Evolutionary conservation across 92 coral and sea anemone genomes (phyloP).

Genomic region (Epizoanthus ramosus): DNA sequence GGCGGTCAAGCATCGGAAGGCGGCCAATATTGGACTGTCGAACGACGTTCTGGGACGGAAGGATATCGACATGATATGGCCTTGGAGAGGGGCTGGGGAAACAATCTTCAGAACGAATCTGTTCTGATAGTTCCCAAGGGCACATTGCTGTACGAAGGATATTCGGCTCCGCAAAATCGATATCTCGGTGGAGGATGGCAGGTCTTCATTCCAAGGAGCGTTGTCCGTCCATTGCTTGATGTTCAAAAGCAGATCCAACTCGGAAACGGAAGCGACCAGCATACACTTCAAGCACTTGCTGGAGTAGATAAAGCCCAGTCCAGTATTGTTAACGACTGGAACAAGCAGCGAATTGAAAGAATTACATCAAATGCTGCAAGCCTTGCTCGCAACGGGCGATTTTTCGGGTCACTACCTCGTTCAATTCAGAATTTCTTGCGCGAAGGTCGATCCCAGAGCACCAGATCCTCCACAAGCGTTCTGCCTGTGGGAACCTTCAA

Average conservation of each 20-base stretch:
- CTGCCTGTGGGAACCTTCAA: slow-evolving; percentile 41
- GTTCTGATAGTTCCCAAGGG: slow-evolving; percentile 37
- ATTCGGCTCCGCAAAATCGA: slow-evolving; percentile 10
- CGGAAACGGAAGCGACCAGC: neutral
- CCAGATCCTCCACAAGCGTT: neutral
- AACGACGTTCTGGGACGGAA: slow-evolving; percentile 11
- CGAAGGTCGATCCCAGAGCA: neutral
- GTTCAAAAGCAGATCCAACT: slow-evolving; percentile 1
- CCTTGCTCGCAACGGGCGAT: slow-evolving; percentile 22
- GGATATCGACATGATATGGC: slow-evolving; percentile 24
- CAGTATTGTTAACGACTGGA: slow-evolving; percentile 27
- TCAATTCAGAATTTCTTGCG: slow-evolving; percentile 28
- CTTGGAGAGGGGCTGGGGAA: slow-evolving; percentile 22
- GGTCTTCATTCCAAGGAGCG: slow-evolving; percentile 23
- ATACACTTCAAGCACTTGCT: neutral
- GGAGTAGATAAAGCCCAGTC: neutral
- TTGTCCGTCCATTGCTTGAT: slow-evolving; percentile 15
- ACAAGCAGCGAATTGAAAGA: slow-evolving; percentile 19
- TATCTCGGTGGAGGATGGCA: slow-evolving; percentile 15
- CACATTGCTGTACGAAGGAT: slow-evolving; percentile 37
- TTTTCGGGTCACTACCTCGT: slow-evolving; percentile 36
- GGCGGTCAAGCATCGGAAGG: slow-evolving; percentile 31
- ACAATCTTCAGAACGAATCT: slow-evolving; percentile 12
- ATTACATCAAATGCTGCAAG: slow-evolving; percentile 7
- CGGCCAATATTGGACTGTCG: slow-evolving; percentile 50